These are phyloP conservation scores for Solenodon paradoxus DNA, from an alignment of 2,113 vertebrate genomes.

Conservation along the genomic window DNA sequence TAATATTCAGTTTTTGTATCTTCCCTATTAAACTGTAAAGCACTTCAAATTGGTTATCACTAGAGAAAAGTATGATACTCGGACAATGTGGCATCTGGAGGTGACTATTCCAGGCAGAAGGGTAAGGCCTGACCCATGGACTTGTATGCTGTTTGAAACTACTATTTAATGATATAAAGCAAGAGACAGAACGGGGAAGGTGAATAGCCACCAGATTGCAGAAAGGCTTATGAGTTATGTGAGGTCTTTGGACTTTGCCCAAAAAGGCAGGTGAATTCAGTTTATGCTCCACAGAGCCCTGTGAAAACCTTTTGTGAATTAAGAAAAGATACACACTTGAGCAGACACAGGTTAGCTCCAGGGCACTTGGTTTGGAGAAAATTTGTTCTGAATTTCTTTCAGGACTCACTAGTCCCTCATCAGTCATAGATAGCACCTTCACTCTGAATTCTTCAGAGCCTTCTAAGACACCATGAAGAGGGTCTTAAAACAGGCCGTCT, in stretches of 20 bases:
- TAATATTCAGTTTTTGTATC: background rate
- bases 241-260: background rate
- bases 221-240: background rate
- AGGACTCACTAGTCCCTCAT: background rate
- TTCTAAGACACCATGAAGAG: background rate
- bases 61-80: background rate
- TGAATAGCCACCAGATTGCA: background rate
- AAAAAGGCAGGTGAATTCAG: background rate
- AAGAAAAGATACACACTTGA: background rate
- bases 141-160: background rate
- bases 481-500: background rate
- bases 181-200: background rate
- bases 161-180: background rate
- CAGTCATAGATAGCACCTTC: rapidly evolving
- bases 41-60: background rate
- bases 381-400: background rate
- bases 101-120: background rate
- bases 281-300: background rate
- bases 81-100: background rate
- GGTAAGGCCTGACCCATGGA: background rate
- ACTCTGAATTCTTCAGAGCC: background rate
- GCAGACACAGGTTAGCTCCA: background rate
- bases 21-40: background rate
- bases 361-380: background rate
- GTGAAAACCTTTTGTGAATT: background rate